Conservation (phyloP, 2,888 invertebrate species). For the Endomychus coccineus region DNA sequence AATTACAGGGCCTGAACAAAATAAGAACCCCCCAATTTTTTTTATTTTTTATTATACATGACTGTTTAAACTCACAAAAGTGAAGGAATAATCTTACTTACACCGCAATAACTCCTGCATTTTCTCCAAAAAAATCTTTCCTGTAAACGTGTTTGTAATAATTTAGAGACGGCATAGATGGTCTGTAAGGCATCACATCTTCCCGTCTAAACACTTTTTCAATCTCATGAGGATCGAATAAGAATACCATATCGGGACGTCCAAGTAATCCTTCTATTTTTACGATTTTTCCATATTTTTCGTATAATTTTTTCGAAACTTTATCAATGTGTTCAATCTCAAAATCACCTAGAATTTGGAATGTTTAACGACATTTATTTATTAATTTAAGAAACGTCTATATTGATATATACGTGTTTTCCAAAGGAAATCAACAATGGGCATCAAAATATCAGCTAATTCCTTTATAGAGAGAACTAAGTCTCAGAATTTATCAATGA, state of each 20-base stretch:
- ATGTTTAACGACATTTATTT: no score
- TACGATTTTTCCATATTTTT: conserved; percentile 59
- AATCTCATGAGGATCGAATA: conserved; percentile 64
- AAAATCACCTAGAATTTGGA: conserved; percentile 31
- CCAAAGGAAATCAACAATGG: no score
- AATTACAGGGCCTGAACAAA: no score
- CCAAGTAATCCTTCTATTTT: conserved; percentile 61
- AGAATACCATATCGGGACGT: conserved; percentile 65
- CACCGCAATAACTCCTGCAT: conserved; percentile 68
- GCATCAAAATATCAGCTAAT: no score
- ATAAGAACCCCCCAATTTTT: no score
- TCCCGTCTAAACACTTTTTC: conserved; percentile 63
- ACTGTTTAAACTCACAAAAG: no score
- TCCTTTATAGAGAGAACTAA: no score
- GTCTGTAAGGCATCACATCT: conserved; percentile 60
- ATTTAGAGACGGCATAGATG: conserved; percentile 68
- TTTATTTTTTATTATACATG: no score
- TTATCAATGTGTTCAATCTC: conserved; percentile 51
- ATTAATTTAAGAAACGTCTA: no score
- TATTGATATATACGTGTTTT: no score
- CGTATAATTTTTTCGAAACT: conserved; percentile 52
- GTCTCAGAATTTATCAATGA: no score
- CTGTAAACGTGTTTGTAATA: conserved; percentile 64
- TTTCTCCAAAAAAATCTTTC: conserved; percentile 60
- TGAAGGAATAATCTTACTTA: no score